Conservation (phyloP, 2,888 invertebrate species). For the Ypsolopha sequella region DNA sequence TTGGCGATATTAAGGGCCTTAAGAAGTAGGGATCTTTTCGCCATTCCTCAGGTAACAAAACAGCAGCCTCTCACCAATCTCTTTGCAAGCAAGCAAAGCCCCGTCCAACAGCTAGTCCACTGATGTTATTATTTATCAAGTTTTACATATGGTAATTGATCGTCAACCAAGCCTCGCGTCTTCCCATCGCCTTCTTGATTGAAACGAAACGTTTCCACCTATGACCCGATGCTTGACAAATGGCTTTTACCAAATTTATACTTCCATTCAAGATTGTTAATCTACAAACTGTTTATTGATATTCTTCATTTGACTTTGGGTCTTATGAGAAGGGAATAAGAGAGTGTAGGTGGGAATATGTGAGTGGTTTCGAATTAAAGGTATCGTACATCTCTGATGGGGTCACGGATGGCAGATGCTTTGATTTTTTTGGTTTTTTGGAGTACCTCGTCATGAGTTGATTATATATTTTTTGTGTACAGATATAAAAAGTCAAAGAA, state of each 20-base stretch:
- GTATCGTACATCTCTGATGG: neutral
- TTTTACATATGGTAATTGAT: slow-evolving; percentile 40
- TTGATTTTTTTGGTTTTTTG: slow-evolving; percentile 21
- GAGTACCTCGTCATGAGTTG: slow-evolving; percentile 17
- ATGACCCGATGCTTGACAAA: slow-evolving; percentile 50
- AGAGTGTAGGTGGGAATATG: neutral
- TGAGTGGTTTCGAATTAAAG: neutral
- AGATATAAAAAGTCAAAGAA: too few species aligned
- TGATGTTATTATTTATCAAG: slow-evolving; percentile 3
- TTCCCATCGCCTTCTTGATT: slow-evolving; percentile 25
- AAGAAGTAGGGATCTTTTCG: too few species aligned
- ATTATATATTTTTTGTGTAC: too few species aligned
- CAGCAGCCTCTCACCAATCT: too few species aligned
- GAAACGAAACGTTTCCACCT: slow-evolving; percentile 46
- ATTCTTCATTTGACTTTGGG: neutral
- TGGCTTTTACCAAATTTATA: slow-evolving; percentile 29
- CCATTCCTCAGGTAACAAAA: too few species aligned
- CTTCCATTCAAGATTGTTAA: slow-evolving; percentile 10
- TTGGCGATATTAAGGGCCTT: too few species aligned
- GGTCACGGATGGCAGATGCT: slow-evolving; percentile 21
- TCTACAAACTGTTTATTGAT: neutral
- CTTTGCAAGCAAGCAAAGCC: too few species aligned
- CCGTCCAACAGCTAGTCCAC: neutral
- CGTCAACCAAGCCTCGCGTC: slow-evolving; percentile 16
- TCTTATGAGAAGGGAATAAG: too few species aligned